Evolutionary conservation across 2,113 vertebrate genomes (phyloP).

Genomic region (Petaurus breviceps): DNA sequence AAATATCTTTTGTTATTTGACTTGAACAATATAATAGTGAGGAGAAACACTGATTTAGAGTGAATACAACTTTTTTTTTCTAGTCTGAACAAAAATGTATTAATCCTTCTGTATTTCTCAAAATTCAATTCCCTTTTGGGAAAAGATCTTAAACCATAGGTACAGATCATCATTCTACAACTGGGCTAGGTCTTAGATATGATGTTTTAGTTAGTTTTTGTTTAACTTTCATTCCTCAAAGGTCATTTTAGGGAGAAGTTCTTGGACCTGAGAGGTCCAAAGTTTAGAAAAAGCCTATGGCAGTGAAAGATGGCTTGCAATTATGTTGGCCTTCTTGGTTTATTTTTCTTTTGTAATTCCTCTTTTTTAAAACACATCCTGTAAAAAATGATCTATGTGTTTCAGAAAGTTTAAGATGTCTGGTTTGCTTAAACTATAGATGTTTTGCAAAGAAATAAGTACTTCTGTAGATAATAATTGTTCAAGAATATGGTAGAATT

Average conservation of each 20-base stretch:
- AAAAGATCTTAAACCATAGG: slow-evolving; percentile 3
- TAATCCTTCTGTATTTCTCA: slow-evolving; percentile 18
- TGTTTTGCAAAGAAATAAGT: slow-evolving; percentile 1
- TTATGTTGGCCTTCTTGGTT: slow-evolving; percentile 35
- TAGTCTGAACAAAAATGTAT: slow-evolving; percentile 12
- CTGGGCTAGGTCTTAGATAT: neutral
- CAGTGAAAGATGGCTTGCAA: slow-evolving; percentile 45
- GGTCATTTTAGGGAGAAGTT: slow-evolving; percentile 24
- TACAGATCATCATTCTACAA: neutral
- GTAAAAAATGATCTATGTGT: neutral
- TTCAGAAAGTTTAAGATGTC: slow-evolving; percentile 29
- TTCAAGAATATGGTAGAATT: neutral
- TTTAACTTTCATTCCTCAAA: slow-evolving; percentile 28
- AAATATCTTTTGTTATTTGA: slow-evolving; percentile 52
- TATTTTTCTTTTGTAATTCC: neutral
- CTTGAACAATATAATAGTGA: slow-evolving; percentile 19
- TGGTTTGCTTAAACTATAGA: neutral
- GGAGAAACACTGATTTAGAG: slow-evolving; percentile 31
- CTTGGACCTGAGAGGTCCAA: neutral
- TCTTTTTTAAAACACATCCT: slow-evolving; percentile 28
- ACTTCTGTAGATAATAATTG: slow-evolving; percentile 28
- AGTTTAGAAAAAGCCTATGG: neutral
- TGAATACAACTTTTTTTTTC: slow-evolving; percentile 13
- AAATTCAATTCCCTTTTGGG: slow-evolving; percentile 41
- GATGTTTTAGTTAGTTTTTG: slow-evolving; percentile 45